Conservation (phyloP, 2,113 vertebrate genomes). For the Gila orcuttii region DNA sequence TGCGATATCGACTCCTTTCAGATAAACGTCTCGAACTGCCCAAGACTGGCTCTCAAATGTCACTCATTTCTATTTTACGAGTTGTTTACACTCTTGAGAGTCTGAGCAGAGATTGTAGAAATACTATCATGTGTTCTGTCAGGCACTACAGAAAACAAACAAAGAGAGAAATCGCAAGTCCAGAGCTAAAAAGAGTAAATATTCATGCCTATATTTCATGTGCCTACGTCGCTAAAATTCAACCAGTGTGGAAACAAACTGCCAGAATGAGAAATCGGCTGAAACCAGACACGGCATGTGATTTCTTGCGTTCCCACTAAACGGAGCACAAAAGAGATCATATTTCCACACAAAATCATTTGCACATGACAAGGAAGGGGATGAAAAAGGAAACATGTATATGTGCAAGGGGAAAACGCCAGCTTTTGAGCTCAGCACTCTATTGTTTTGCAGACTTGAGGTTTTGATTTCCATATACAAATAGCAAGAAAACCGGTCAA, state of each 20-base stretch:
- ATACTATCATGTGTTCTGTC: slow-evolving; percentile 60
- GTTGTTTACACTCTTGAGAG: slow-evolving; percentile 30
- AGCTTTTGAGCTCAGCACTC: slow-evolving; percentile 50
- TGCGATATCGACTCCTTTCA: not conserved
- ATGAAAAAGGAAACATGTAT: slow-evolving; percentile 58
- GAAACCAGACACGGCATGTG: slow-evolving; percentile 70
- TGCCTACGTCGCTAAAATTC: slow-evolving; percentile 60
- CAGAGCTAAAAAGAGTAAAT: slow-evolving; percentile 59
- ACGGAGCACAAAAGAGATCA: slow-evolving; percentile 70
- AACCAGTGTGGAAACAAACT: slow-evolving; percentile 66
- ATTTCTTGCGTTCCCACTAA: slow-evolving; percentile 64
- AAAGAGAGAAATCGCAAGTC: slow-evolving; percentile 3
- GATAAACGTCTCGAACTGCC: not conserved
- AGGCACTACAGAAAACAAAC: slow-evolving; percentile 68
- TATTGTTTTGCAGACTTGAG: slow-evolving; percentile 67
- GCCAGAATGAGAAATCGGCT: slow-evolving; percentile 66
- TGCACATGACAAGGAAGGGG: slow-evolving; percentile 57
- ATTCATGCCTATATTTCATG: slow-evolving; percentile 57
- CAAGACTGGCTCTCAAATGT: not conserved
- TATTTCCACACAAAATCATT: slow-evolving; percentile 69
- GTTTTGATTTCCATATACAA: slow-evolving; percentile 66
- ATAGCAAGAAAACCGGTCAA: slow-evolving; percentile 47
- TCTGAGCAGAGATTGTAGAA: slow-evolving; percentile 49
- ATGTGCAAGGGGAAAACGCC: slow-evolving; percentile 47
- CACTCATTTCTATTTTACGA: not conserved